These are phyloP conservation scores for Trissolcus brochymenae DNA, from an alignment of 2,888 invertebrate genomes.

Conservation along the genomic window DNA sequence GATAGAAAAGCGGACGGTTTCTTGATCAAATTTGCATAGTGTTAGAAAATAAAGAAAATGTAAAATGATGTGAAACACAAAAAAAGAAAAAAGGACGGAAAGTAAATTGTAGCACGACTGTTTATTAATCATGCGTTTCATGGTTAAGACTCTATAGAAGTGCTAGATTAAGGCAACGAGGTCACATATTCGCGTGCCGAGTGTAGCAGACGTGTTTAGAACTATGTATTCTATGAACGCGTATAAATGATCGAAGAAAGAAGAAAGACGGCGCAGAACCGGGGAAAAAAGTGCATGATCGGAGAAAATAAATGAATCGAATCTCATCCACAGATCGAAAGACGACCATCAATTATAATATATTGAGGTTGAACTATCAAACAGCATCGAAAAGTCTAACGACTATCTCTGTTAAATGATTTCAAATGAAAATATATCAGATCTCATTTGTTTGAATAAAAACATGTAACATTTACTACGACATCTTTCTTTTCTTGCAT, in stretches of 20 bases:
- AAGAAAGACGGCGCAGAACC: conserved; percentile 29
- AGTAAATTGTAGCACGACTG: conserved; percentile 52
- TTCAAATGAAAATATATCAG: not conserved
- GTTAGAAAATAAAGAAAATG: too few relatives aligned
- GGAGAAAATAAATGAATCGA: conserved; percentile 53
- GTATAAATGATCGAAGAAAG: conserved; percentile 43
- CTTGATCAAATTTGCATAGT: too few relatives aligned
- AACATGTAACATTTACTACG: too few relatives aligned
- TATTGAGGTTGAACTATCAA: conserved; percentile 47
- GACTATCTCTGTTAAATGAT: conserved; percentile 36
- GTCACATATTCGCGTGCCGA: conserved; percentile 65
- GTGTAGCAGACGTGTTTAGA: conserved; percentile 45
- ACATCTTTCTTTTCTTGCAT: too few relatives aligned
- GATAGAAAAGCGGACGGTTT: too few relatives aligned
- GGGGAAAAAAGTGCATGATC: conserved; percentile 35
- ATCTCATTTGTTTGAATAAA: too few relatives aligned
- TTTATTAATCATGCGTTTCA: conserved; percentile 56
- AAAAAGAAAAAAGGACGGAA: conserved; percentile 35
- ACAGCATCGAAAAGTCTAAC: conserved; percentile 30
- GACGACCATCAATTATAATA: conserved; percentile 51
- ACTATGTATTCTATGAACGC: conserved; percentile 38
- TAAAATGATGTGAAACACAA: too few relatives aligned
- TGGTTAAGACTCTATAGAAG: conserved; percentile 54
- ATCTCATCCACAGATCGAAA: conserved; percentile 44
- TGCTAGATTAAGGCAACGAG: conserved; percentile 73